phyloP scores from a whole-genome alignment of 2,888 invertebrate species.

The Caenorhabditis afra region DNA sequence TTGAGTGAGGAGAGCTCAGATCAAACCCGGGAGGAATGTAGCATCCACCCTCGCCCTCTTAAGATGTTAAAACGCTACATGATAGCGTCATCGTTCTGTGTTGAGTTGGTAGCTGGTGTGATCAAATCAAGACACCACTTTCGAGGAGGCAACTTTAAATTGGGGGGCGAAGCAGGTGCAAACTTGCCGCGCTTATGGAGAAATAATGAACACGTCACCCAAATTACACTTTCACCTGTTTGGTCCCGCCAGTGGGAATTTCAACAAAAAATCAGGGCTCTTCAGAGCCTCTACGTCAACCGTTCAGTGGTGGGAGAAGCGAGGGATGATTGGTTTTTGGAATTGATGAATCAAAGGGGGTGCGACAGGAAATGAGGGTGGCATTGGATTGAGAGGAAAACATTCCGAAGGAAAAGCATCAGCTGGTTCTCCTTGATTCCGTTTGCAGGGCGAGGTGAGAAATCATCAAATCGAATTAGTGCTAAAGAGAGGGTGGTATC shows the following conservation, averaged over 20 bases:
- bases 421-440: neutral
- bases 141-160: constrained; percentile 9
- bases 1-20: no score
- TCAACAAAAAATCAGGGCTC: no score
- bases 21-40: no score
- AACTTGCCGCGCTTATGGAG: neutral
- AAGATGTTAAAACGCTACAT: constrained; percentile 2
- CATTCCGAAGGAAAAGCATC: constrained; percentile 7
- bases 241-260: no score
- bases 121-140: constrained; percentile 5
- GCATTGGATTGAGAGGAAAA: constrained; percentile 3
- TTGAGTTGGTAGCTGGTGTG: neutral
- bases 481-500: no score
- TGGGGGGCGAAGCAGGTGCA: constrained; percentile 30
- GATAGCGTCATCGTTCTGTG: constrained; percentile 13
- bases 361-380: constrained; percentile 29
- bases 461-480: no score
- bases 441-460: neutral
- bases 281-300: constrained; percentile 11
- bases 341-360: constrained; percentile 12
- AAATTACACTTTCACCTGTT: constrained; percentile 11
- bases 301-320: no score
- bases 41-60: no score
- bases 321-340: no score
- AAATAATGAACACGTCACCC: neutral